phyloP scores from a whole-genome alignment of 2,888 invertebrate species.

The Silvanus unidentatus region DNA sequence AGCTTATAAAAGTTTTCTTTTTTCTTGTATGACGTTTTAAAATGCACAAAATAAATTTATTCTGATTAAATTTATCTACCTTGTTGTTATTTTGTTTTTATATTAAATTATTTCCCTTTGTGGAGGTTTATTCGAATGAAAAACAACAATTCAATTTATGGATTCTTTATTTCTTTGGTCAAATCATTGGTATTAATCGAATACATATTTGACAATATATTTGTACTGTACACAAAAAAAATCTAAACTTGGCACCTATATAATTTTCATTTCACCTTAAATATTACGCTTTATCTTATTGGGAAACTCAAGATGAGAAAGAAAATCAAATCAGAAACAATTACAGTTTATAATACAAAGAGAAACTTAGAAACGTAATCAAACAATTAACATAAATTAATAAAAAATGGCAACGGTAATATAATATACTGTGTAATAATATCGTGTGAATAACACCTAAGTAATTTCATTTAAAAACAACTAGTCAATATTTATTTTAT shows the following conservation, averaged over 20 bases:
- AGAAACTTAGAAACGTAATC: slow-evolving; percentile 16
- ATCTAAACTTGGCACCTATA: slow-evolving; percentile 40
- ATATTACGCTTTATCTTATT: slow-evolving; percentile 8
- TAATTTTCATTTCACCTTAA: slow-evolving; percentile 3
- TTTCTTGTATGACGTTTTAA: slow-evolving; percentile 5
- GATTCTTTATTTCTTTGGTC: slow-evolving; percentile 55
- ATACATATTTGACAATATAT: slow-evolving; percentile 32
- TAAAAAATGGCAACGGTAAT: slow-evolving; percentile 32
- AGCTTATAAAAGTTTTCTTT: slow-evolving; percentile 30
- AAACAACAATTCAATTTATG: no score
- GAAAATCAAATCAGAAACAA: slow-evolving; percentile 9
- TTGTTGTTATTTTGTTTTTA: no score
- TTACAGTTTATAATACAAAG: slow-evolving; percentile 9
- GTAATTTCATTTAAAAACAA: slow-evolving; percentile 35
- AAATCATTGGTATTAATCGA: slow-evolving; percentile 55
- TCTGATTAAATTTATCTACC: no score
- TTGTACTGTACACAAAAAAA: slow-evolving; percentile 38
- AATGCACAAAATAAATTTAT: no score
- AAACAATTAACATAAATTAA: slow-evolving; percentile 11
- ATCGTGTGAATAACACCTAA: slow-evolving; percentile 22
- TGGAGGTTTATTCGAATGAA: no score
- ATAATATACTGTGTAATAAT: slow-evolving; percentile 4
- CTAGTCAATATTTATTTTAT: slow-evolving; percentile 22
- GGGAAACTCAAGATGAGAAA: slow-evolving; percentile 12
- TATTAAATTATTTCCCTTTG: no score